These are phyloP conservation scores for Helicoverpa assulta DNA, from an alignment of 2,888 invertebrate genomes.

Conservation along the genomic window DNA sequence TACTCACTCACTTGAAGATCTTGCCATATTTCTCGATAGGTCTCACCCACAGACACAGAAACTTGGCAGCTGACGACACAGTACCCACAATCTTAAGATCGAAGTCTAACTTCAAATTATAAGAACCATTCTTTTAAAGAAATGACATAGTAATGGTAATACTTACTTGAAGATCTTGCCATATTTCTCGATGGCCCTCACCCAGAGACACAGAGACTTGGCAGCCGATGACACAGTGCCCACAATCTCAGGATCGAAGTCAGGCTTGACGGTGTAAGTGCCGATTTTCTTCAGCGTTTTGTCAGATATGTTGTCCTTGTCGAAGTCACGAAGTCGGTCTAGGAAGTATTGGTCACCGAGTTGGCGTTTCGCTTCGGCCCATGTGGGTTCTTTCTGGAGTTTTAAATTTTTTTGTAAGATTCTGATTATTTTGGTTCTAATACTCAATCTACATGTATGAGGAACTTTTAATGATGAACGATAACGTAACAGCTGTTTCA, in stretches of 20 bases:
- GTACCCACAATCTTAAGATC: constrained; percentile 96
- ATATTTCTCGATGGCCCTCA: constrained; percentile 97
- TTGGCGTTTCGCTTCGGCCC: constrained; percentile 96
- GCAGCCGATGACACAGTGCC: constrained; percentile 96
- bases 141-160: too few relatives aligned
- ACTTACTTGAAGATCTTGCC: constrained; percentile 95
- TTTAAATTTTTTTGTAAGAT: too few relatives aligned
- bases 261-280: constrained; percentile 94
- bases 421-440: too few relatives aligned
- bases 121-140: constrained; percentile 92
- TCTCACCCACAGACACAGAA: constrained; percentile 96
- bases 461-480: too few relatives aligned
- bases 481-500: too few relatives aligned
- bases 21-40: constrained; percentile 98
- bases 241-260: constrained; percentile 96
- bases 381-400: constrained; percentile 93
- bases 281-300: constrained; percentile 95
- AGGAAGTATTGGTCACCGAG: constrained; percentile 95
- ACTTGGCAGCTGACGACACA: constrained; percentile 96
- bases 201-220: constrained; percentile 97
- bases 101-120: constrained; percentile 95
- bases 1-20: constrained; percentile 94
- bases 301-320: constrained; percentile 96
- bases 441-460: too few relatives aligned
- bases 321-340: constrained; percentile 94